Evolutionary conservation across 2,113 vertebrate genomes (phyloP).

Genomic region (Eurypyga helias): DNA sequence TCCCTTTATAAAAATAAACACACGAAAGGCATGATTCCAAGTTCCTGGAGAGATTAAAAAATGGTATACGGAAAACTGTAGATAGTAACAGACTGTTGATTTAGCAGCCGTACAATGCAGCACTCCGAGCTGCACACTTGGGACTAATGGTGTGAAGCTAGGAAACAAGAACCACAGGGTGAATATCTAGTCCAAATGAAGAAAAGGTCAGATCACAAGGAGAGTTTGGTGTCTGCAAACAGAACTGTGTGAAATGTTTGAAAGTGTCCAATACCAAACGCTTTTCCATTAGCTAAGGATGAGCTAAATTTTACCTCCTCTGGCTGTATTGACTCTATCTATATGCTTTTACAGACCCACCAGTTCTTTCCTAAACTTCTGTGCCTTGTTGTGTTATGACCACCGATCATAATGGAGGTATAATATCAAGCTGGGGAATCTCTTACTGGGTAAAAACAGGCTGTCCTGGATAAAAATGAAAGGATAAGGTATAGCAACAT

Average conservation of each 20-base stretch:
- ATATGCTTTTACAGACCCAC: not conserved
- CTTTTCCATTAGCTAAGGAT: not conserved
- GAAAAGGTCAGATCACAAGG: not conserved
- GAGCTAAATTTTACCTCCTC: not conserved
- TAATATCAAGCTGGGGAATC: not conserved
- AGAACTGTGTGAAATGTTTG: not conserved
- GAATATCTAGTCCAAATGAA: not conserved
- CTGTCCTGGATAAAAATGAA: not conserved
- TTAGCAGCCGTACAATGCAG: not conserved
- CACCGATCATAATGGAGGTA: not conserved
- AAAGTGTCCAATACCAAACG: not conserved
- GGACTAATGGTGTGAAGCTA: not conserved
- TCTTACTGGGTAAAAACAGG: not conserved
- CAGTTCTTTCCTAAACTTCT: not conserved
- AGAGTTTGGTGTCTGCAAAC: not conserved
- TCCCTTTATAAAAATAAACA: not conserved
- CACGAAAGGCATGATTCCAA: not conserved
- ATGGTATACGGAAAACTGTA: not conserved
- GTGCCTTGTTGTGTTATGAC: not conserved
- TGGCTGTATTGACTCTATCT: not conserved
- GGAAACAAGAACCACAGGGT: not conserved
- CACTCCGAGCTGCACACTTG: not conserved
- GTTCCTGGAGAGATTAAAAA: not conserved
- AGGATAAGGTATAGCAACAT: not conserved
- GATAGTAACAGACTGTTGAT: not conserved